Conservation (phyloP, 2,888 invertebrate species). For the Lathronympha strigana region DNA sequence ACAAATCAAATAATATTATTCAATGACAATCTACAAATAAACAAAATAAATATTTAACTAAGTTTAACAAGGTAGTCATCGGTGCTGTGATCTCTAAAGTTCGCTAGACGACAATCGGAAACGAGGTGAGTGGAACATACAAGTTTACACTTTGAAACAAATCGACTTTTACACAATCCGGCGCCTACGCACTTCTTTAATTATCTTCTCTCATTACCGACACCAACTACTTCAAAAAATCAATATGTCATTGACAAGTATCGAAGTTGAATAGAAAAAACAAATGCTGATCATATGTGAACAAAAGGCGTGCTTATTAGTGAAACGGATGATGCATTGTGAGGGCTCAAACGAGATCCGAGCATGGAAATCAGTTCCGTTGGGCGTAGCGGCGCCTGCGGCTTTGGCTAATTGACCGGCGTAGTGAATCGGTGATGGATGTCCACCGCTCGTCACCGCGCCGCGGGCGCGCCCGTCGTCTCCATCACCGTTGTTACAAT, state of each 20-base stretch:
- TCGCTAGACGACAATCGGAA: conserved; percentile 45
- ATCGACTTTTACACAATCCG: conserved; percentile 43
- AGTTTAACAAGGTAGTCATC: conserved; percentile 8
- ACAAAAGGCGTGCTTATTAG: conserved; percentile 57
- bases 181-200: conserved; percentile 47
- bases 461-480: conserved; percentile 45
- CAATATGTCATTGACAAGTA: conserved; percentile 39
- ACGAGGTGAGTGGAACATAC: conserved; percentile 63
- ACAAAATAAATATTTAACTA: conserved; percentile 10
- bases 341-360: conserved; percentile 49
- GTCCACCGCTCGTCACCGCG: conserved; percentile 50
- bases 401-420: conserved; percentile 68
- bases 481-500: conserved; percentile 6
- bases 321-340: conserved; percentile 46
- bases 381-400: conserved; percentile 44
- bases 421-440: conserved; percentile 75
- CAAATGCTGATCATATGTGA: conserved; percentile 47
- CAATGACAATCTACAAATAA: conserved; percentile 31
- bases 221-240: conserved; percentile 34
- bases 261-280: conserved; percentile 47
- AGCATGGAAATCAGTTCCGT: conserved; percentile 49
- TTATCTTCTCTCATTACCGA: conserved; percentile 41
- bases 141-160: conserved; percentile 55
- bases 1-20: conserved; percentile 27
- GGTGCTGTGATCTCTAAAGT: conserved; percentile 16